These are phyloP conservation scores for Tipula unca DNA, from an alignment of 2,888 invertebrate species.

Conservation along the genomic window DNA sequence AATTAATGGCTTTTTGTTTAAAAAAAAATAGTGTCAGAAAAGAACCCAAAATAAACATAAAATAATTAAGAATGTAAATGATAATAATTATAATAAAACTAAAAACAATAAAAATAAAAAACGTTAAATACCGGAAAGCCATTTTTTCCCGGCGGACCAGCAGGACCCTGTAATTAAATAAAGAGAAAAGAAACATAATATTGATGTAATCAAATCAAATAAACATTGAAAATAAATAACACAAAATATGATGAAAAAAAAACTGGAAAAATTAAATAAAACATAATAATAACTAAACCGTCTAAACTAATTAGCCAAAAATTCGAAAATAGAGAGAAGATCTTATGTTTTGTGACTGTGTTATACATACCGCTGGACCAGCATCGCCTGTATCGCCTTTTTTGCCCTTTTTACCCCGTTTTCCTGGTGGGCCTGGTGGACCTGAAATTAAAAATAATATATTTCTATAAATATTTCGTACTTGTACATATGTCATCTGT, in stretches of 20 bases:
- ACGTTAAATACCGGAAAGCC: conserved; percentile 77
- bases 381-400: conserved; percentile 78
- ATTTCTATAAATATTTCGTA: background rate
- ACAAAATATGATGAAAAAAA: background rate
- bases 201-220: conserved; percentile 19
- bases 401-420: conserved; percentile 81
- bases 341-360: background rate
- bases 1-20: conserved; percentile 1
- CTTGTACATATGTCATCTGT: no score
- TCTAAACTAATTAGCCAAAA: background rate
- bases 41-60: conserved; percentile 26
- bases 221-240: background rate
- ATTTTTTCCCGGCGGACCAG: conserved; percentile 76
- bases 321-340: background rate
- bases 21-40: background rate
- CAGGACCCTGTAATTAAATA: conserved; percentile 56
- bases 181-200: conserved; percentile 30
- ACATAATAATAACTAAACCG: background rate
- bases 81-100: conserved; percentile 30
- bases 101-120: conserved; percentile 34
- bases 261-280: background rate
- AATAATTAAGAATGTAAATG: conserved; percentile 29
- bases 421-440: conserved; percentile 76
- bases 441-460: conserved; percentile 48
- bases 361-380: conserved; percentile 66